Evolutionary conservation across 2,113 vertebrate genomes (phyloP).

Genomic region (Chinchilla lanigera): DNA sequence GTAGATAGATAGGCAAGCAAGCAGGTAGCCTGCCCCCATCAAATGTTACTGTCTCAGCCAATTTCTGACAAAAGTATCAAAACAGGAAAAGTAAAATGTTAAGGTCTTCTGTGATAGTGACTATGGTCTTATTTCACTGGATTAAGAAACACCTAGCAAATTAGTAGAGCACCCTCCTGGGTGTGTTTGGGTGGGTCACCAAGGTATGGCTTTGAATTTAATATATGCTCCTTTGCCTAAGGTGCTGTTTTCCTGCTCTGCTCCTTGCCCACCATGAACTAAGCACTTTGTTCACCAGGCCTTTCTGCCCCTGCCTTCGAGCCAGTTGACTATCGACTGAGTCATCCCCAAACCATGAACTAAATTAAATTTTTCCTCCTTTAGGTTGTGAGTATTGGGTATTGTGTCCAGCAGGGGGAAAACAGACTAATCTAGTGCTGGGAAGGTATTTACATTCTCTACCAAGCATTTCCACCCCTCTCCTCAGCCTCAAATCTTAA

Average conservation of each 20-base stretch:
- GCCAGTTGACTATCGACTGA: not conserved
- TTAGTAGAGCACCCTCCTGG: not conserved
- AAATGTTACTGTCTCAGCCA: constrained; percentile 9
- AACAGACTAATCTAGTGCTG: not conserved
- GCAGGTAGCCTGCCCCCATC: not conserved
- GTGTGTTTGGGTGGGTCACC: not conserved
- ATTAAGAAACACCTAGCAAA: not conserved
- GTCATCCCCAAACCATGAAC: not conserved
- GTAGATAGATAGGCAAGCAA: not conserved
- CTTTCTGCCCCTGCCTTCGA: not conserved
- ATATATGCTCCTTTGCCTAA: not conserved
- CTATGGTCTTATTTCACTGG: not conserved
- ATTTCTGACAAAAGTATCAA: constrained; percentile 2
- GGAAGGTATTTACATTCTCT: not conserved
- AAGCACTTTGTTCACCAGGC: not conserved
- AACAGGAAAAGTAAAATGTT: constrained; percentile 5
- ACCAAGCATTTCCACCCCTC: not conserved
- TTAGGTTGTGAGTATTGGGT: not conserved
- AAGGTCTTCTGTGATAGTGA: not conserved
- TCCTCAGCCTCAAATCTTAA: not conserved
- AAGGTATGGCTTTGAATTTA: not conserved
- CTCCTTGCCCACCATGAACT: not conserved
- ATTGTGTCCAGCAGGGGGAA: not conserved
- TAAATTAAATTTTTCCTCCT: not conserved
- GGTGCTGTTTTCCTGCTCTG: not conserved